Evolutionary conservation across 2,888 invertebrate species (phyloP), one percentile per base, ranked within the genome.

Genomic region (Aphidius colemani): DNA sequence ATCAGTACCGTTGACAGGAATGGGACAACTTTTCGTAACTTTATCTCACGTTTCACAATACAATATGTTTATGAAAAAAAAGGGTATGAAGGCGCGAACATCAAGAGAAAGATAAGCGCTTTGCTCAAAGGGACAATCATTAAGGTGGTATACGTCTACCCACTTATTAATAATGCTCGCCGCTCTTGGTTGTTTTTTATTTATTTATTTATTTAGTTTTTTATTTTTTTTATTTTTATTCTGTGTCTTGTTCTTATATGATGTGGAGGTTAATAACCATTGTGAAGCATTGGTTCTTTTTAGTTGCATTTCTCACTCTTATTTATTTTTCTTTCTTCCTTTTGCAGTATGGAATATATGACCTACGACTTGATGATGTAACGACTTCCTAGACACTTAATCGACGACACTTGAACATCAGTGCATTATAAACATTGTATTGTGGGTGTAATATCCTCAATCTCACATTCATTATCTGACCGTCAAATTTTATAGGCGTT

Each of bases 321-420:
- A 57, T 49, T 56, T 66, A 58, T 61, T 46, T 58, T 63, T 62
- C 69, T 70, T 72, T 71, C 70, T 70, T 78, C 80, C 78, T 68
- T 5, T 74, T 77, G 77, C 79, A 80, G 5, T 5, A 80, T 79
- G 46, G 40, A 46, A 72, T 74, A 72, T 75, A 77, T 77, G 80
- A 80, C 79, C 80, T 76, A 72, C 72, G 76, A 75, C 76, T 77
- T 72, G 72, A 75, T 79, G 75, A 79, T 75, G 76, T 76, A 79
- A 79, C 73, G 71, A 78, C 77, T 78, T 79, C 78, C 75, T 78
- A 73, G 74, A 75, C 30, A 30, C 30, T 30, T 30, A 30, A 30
- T 30, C 30, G 30, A 30, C 30, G 30, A 30, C 30, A 30, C 30
- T 30, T 30, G 30, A 30, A 30, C 30, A 30, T 30, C 30, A 30